These are phyloP conservation scores for Parotocinclus haroldoi DNA, from an alignment of 2,797 vertebrate species.

Conservation along the genomic window DNA sequence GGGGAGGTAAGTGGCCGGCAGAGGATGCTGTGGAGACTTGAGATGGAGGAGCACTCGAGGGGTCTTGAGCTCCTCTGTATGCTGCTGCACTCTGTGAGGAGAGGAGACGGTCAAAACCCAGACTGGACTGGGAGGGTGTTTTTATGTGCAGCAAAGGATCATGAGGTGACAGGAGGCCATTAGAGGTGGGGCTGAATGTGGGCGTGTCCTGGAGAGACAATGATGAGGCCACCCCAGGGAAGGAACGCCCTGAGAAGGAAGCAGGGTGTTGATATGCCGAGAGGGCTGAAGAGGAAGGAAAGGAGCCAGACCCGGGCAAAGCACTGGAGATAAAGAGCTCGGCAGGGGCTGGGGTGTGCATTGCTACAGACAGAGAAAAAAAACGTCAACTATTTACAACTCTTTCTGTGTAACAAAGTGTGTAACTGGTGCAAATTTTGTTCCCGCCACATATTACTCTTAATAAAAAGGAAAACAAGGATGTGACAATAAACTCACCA, in stretches of 20 bases:
- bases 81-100: conserved; percentile 72
- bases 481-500: conserved; percentile 63
- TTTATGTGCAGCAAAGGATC: conserved; percentile 88
- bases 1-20: conserved; percentile 75
- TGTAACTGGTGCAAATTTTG: background rate
- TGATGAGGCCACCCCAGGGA: conserved; percentile 80
- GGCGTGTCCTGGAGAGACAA: conserved; percentile 84
- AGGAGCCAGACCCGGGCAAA: conserved; percentile 82
- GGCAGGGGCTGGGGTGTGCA: conserved; percentile 86
- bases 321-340: conserved; percentile 91
- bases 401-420: conserved; percentile 12
- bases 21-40: conserved; percentile 69
- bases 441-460: background rate
- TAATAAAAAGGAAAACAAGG: background rate
- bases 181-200: conserved; percentile 85
- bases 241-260: conserved; percentile 85
- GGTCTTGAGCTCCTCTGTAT: conserved; percentile 73
- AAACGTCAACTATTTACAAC: conserved; percentile 29
- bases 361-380: conserved; percentile 66
- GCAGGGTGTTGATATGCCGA: conserved; percentile 91
- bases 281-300: conserved; percentile 83
- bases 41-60: conserved; percentile 53
- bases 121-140: conserved; percentile 77
- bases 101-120: conserved; percentile 84
- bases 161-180: conserved; percentile 85